Base-by-base conservation (phyloP, 2,113 vertebrate genomes). In the Greenwoodochromis staneri region DNA sequence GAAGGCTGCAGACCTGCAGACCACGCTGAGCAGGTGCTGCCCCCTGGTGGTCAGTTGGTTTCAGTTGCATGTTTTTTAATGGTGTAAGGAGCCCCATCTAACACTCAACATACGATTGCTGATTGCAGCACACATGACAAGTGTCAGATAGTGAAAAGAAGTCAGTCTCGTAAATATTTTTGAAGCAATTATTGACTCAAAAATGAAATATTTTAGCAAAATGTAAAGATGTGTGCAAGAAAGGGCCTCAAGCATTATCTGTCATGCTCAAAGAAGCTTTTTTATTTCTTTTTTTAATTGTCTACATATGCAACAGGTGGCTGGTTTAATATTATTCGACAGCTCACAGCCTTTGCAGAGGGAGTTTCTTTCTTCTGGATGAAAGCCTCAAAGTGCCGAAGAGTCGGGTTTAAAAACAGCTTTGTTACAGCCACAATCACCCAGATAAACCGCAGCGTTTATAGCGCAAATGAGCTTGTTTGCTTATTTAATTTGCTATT, bases 1-100 rank as follows among this genome's bases (percentile, higher is more conserved):
- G 27, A 8, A 78, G 45, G 73, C 45, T 51, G 73, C 45, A 51
- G 57, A 21, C 4, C 36, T 81, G 57, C 34, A 34, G 63, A 16
- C 5, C 31, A 45, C 3, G 29, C 51, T 82, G 83, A 24, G 45
- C 12, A 29, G 55, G 3, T 90, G 63, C 90, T 92, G 88, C 95
- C 91, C 29, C 82, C 96, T 92, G 83, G 53, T 95, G 96, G 90
- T n/a, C 73, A 51, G 4, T 51, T 78, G 10, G 21, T 13, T 34
- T 78, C 1, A 13, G 1, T 78, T 49, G 7, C 27, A 49, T 78
- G 10, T 5, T 78, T 76, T 73, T 73, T 29, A 47, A 76, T 49
- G 21, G 24, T 0, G 40, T 0, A 19, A 76, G 42, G 45, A 51
- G 45, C 21, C 38, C 38, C 12, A 27, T 31, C 36, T 49, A 2